A percentile compares a stretch with the other conserved stretches of the same genome.
Evolutionary conservation across 2,888 invertebrate genomes (phyloP).

Genomic region (Chaitophorus viminalis): DNA sequence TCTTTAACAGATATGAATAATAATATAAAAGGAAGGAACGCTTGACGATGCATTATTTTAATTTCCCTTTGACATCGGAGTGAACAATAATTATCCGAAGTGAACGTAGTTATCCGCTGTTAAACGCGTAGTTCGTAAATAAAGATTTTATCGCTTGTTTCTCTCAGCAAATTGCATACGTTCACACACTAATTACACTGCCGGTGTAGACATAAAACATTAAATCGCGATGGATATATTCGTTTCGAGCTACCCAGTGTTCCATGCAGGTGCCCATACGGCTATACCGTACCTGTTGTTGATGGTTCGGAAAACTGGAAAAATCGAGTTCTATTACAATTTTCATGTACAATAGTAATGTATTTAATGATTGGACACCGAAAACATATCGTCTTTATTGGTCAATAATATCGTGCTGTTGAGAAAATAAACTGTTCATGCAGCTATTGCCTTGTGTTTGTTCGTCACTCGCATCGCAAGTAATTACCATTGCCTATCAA

Average conservation of each 20-base stretch:
- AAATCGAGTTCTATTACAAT: too few species aligned
- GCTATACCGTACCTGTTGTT: too few species aligned
- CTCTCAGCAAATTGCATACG: background rate
- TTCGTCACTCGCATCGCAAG: conserved; percentile 31
- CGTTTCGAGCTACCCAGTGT: background rate
- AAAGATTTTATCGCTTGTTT: background rate
- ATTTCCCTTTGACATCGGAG: background rate
- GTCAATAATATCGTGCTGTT: background rate
- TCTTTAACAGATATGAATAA: background rate
- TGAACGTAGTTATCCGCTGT: background rate
- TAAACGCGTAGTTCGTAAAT: background rate
- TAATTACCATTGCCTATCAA: conserved; percentile 4
- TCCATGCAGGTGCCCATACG: too few species aligned
- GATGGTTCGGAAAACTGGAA: background rate
- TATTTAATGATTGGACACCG: background rate
- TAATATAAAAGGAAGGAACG: too few species aligned
- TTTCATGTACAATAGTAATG: background rate
- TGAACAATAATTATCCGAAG: background rate
- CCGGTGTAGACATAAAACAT: background rate
- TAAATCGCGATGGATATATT: background rate
- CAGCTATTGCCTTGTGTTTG: background rate
- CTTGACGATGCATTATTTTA: background rate
- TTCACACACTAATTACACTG: background rate
- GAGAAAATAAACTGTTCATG: background rate
- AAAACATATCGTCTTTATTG: background rate